Evolutionary conservation across 2,888 invertebrate genomes (phyloP).

Genomic region (Dugesia japonica): DNA sequence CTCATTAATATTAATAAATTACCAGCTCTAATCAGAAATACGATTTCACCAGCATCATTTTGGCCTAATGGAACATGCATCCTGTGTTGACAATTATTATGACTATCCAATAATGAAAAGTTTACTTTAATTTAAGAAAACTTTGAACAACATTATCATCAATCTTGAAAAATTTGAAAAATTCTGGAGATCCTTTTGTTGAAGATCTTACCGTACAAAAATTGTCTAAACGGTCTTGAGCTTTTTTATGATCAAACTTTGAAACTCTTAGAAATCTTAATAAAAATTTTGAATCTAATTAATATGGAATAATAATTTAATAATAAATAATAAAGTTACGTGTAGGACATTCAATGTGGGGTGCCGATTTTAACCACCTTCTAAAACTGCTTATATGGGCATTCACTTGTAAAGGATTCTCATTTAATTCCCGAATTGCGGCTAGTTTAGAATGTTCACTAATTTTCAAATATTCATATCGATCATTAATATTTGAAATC

Average conservation of each 20-base stretch:
- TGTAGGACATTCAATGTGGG: conserved; percentile 25
- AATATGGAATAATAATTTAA: too few species aligned
- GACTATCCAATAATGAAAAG: too few species aligned
- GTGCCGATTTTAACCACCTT: conserved; percentile 26
- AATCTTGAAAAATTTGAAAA: background rate
- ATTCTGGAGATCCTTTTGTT: background rate
- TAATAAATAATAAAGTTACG: too few species aligned
- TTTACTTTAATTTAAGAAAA: background rate
- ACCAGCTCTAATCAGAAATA: background rate
- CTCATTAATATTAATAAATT: too few species aligned
- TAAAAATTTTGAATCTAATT: conserved; percentile 22
- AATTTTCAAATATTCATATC: too few species aligned
- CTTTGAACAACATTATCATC: background rate
- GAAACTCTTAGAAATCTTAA: conserved; percentile 5
- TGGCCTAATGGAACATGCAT: background rate
- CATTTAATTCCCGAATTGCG: conserved; percentile 53
- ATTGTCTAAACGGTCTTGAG: conserved; percentile 10
- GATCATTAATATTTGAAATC: too few species aligned
- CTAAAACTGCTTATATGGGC: conserved; percentile 31
- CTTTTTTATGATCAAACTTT: background rate
- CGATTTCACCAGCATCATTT: background rate
- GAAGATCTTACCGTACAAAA: conserved; percentile 20
- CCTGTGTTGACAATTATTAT: too few species aligned
- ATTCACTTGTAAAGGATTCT: conserved; percentile 48
- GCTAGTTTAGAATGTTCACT: too few species aligned